phyloP scores from a whole-genome alignment of 2,113 vertebrate species.

The Zosterops borbonicus region DNA sequence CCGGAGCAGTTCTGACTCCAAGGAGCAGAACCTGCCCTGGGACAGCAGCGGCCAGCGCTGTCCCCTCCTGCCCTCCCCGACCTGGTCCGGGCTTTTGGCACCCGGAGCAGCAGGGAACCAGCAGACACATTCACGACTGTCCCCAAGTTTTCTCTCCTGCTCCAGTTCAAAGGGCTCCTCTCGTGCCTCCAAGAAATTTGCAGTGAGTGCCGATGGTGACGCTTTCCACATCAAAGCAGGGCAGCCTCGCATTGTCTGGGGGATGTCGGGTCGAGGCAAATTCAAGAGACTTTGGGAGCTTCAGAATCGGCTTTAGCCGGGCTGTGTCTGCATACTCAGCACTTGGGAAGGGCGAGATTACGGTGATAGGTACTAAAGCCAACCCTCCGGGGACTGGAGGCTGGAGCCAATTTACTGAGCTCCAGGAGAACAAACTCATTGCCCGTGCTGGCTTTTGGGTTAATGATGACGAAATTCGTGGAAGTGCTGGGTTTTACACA shows the following conservation, averaged over 20 bases:
- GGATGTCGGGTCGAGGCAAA: background rate
- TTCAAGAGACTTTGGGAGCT: background rate
- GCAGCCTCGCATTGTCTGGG: slow-evolving; percentile 48
- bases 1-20: background rate
- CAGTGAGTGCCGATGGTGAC: slow-evolving; percentile 34
- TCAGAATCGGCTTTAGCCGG: background rate
- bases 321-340: background rate
- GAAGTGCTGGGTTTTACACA: background rate
- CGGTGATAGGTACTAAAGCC: background rate
- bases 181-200: slow-evolving; percentile 50
- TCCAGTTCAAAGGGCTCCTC: slow-evolving; percentile 68
- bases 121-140: slow-evolving; percentile 54
- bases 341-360: background rate
- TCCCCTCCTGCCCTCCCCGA: background rate
- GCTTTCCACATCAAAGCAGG: slow-evolving; percentile 72
- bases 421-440: background rate
- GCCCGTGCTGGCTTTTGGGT: background rate
- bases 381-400: background rate
- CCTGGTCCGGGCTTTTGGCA: background rate
- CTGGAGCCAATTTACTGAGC: background rate
- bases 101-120: slow-evolving; percentile 52
- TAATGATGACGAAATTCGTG: background rate
- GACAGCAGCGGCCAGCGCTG: background rate
- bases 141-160: slow-evolving; percentile 52
- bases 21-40: background rate